These are phyloP conservation scores for Daphoenositta chrysoptera DNA, from an alignment of 2,113 vertebrate genomes.

Conservation along the genomic window DNA sequence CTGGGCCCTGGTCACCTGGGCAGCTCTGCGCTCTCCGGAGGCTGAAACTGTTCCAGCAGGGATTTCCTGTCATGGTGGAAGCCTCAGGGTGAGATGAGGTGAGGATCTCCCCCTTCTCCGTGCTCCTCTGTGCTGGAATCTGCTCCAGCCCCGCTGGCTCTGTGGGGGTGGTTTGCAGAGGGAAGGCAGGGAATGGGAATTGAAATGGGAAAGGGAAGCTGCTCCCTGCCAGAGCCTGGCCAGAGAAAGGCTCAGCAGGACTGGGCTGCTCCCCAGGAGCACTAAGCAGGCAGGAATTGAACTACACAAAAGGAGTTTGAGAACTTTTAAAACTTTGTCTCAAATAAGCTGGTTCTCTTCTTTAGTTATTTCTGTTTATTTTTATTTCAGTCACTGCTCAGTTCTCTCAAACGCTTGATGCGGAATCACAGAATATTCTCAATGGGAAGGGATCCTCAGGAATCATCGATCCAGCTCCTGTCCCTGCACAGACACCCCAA, in stretches of 20 bases:
- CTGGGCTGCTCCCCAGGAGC: neutral
- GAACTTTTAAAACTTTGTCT: neutral
- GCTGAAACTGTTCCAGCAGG: accelerated
- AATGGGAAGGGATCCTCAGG: neutral
- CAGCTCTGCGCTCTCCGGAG: neutral
- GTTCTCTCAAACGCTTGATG: neutral
- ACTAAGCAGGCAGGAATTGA: accelerated
- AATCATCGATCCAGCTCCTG: neutral
- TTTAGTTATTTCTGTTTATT: neutral
- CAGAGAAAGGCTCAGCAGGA: neutral
- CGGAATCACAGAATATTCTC: neutral
- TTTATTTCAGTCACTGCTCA: neutral
- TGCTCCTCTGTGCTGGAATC: neutral
- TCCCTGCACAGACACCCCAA: neutral
- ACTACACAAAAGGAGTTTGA: neutral
- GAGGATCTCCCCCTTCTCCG: neutral
- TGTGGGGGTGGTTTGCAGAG: neutral
- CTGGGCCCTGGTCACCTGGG: neutral
- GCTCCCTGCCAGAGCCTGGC: neutral
- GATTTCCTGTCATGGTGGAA: accelerated
- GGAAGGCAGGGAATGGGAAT: no score
- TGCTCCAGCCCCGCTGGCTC: neutral
- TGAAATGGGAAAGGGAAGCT: neutral
- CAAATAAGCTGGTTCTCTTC: neutral
- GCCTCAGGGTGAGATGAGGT: neutral